Percentiles rank a stretch among this genome's conserved stretches.
Evolutionary conservation across 2,113 vertebrate species (phyloP).

Genomic region (Aythya baeri): DNA sequence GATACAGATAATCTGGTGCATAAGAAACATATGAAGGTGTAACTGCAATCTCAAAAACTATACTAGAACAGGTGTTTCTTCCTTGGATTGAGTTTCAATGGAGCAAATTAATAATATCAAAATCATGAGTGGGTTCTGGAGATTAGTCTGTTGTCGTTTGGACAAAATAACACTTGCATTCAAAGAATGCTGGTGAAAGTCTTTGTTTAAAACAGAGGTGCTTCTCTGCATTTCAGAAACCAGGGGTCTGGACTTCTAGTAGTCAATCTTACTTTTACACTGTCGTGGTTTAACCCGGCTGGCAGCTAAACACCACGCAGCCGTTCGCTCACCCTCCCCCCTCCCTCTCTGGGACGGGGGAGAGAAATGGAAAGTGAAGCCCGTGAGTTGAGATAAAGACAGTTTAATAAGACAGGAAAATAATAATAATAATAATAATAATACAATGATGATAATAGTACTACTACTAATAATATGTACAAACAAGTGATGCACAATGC

Average conservation of each 20-base stretch:
- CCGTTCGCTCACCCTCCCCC: too few species aligned
- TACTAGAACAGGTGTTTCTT: not conserved
- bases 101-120: not conserved
- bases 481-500: too few species aligned
- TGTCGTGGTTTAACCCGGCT: too few species aligned
- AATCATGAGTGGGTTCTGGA: not conserved
- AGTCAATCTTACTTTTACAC: not conserved
- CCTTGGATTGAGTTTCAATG: not conserved
- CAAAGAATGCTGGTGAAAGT: not conserved
- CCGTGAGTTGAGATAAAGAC: too few species aligned
- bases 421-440: too few species aligned
- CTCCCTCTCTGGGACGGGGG: too few species aligned
- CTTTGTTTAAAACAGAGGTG: not conserved
- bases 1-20: not conserved
- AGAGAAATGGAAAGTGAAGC: too few species aligned
- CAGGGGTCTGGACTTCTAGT: not conserved
- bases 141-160: not conserved
- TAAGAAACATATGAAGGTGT: not conserved
- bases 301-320: too few species aligned
- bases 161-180: not conserved
- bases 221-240: not conserved
- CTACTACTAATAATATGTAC: too few species aligned
- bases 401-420: too few species aligned
- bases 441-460: too few species aligned
- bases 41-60: not conserved